These are phyloP conservation scores for Otolemur garnettii DNA, from an alignment of 2,113 vertebrate species.

Conservation along the genomic window DNA sequence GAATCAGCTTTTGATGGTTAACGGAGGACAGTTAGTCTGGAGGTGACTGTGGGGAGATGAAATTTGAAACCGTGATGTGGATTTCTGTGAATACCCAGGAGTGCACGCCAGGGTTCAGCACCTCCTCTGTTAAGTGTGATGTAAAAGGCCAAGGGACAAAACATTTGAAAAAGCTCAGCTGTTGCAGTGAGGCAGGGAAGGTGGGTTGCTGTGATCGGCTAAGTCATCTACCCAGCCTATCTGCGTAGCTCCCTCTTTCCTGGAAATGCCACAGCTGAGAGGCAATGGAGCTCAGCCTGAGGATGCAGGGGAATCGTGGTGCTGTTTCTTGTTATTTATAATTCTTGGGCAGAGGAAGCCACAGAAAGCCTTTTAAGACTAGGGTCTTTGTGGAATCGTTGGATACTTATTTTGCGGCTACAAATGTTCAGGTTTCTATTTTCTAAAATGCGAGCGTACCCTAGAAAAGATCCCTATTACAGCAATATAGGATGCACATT, in stretches of 20 bases:
- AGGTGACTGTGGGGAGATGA: constrained; percentile 1
- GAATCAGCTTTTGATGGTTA: constrained; percentile 33
- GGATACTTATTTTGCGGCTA: background rate
- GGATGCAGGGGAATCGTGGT: background rate
- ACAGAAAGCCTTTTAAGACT: background rate
- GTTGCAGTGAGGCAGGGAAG: background rate
- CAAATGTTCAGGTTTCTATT: background rate
- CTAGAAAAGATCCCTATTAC: background rate
- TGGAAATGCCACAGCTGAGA: background rate
- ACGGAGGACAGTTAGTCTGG: constrained; percentile 23
- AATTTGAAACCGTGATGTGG: background rate
- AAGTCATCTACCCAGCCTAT: background rate
- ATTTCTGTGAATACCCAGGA: constrained; percentile 20
- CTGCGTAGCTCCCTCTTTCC: background rate
- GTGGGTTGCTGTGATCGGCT: background rate
- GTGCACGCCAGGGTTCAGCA: background rate
- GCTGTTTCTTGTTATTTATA: background rate
- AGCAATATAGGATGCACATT: background rate
- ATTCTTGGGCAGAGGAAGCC: background rate
- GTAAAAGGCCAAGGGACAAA: background rate
- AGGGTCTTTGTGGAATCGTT: background rate
- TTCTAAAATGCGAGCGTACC: constrained; percentile 21
- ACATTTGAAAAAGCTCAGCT: background rate
- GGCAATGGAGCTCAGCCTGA: background rate
- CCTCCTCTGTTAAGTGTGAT: background rate